These are phyloP conservation scores for Mergus octosetaceus DNA, from an alignment of 2,797 vertebrate genomes.

Conservation along the genomic window DNA sequence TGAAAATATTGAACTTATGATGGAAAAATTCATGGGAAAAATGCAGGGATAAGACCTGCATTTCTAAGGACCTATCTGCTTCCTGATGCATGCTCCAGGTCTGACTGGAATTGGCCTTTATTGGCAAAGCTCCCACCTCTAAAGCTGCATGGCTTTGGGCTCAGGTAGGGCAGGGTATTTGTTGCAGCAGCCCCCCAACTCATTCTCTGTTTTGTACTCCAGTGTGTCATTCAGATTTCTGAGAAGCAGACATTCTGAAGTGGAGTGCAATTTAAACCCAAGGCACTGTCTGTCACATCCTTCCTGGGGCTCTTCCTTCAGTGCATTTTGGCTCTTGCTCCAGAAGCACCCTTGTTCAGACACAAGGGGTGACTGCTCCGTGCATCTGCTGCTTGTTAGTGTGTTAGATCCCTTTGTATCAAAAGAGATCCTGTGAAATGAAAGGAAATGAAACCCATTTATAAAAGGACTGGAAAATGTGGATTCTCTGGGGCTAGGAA, in stretches of 20 bases:
- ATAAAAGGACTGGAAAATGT: background rate
- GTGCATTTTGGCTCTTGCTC: background rate
- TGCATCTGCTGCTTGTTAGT: background rate
- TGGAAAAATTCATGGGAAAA: background rate
- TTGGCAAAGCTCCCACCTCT: background rate
- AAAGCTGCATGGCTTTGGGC: background rate
- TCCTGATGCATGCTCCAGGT: background rate
- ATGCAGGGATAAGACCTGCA: background rate
- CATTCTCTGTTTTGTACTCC: background rate
- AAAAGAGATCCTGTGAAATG: background rate
- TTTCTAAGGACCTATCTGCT: background rate
- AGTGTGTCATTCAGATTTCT: fast-evolving
- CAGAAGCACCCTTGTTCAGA: background rate
- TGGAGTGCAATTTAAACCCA: background rate
- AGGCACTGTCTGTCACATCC: background rate
- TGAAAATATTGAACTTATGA: background rate
- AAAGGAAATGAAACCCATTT: background rate
- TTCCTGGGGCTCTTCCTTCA: background rate
- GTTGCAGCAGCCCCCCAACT: background rate
- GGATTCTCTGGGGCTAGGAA: background rate
- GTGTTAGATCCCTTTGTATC: background rate
- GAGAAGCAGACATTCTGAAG: background rate
- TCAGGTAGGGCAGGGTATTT: background rate
- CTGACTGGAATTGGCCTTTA: background rate
- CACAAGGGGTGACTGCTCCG: background rate